Evolutionary conservation across 2,797 vertebrate genomes (phyloP), one percentile per base, ranked within the genome.

Genomic region (Notolabrus celidotus): DNA sequence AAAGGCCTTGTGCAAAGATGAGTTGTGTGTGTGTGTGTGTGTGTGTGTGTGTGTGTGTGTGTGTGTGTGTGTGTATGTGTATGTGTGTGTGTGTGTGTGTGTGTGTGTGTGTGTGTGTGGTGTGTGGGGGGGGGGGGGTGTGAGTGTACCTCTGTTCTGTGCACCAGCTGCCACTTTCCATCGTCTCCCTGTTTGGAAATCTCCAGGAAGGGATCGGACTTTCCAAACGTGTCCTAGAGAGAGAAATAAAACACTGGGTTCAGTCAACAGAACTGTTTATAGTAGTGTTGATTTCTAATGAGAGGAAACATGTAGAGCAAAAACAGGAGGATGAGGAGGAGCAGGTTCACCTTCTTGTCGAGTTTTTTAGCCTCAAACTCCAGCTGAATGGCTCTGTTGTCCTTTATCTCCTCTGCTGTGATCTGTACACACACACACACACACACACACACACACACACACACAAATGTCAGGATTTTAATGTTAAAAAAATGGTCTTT

Each of bases 121-220:
- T 27, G 27, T 8, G 29, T 39, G 15, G 39, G 14, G 22, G 1
- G 12, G 16, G 27, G 8, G 19, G n/a, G 52, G 29, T 55, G 53
- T 38, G n/a, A 41, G 38, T 11, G n/a, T 77, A 98, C 96, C 96
- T 99, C 96, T 46, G 97, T 96, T 87, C 97, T 94, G 93, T 97
- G 92, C 5, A 95, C 88, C 52, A 99, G 90, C 79, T 96, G 93
- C 97, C 96, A 98, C 4, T 86, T 94, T 23, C 95, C 96, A 83
- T 93, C 94, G 7, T 96, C 92, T 4, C 69, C 92, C 79, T 97
- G 90, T 79, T 93, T 96, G 56, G 93, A 96, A 65, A 99, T 88
- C 86, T 97, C 97, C 90, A 99, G 85, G 91, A 97, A 98, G 0
- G 95, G 96, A 92, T 98, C 97, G 0, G 95, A 99, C 88, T 99